These are phyloP conservation scores for Solenopsis invicta DNA, from an alignment of 1,140 invertebrate genomes.

Conservation along the genomic window DNA sequence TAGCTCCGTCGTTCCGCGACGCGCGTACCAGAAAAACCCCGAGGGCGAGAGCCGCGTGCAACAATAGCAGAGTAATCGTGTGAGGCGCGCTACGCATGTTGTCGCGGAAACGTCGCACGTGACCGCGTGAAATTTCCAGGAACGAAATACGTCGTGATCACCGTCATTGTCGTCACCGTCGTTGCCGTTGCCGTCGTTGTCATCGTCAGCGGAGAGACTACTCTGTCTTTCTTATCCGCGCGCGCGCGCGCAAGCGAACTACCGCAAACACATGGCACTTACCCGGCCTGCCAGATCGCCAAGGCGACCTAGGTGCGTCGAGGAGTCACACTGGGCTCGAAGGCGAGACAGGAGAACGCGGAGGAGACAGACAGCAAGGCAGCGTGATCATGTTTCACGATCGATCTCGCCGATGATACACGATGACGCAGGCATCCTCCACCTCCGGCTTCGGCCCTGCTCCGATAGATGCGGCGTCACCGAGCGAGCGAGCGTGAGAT, in stretches of 20 bases:
- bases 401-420: constrained; percentile 57
- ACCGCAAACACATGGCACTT: constrained; percentile 22
- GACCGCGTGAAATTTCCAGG: background rate
- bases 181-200: background rate
- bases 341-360: constrained; percentile 13
- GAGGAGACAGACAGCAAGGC: background rate
- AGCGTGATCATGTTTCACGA: constrained; percentile 64
- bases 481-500: background rate
- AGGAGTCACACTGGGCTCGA: constrained; percentile 22
- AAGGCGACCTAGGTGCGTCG: constrained; percentile 25
- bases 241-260: too few relatives aligned
- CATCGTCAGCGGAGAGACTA: background rate
- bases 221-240: background rate
- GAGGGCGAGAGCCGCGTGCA: background rate
- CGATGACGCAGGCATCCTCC: constrained; percentile 62
- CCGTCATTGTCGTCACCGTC: background rate
- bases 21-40: background rate
- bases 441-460: background rate
- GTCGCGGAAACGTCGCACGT: constrained; percentile 26
- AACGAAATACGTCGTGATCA: background rate
- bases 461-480: constrained; percentile 48
- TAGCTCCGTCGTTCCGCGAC: too few relatives aligned
- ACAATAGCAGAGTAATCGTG: constrained; percentile 37
- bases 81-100: background rate
- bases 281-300: constrained; percentile 42